phyloP scores from a whole-genome alignment of 2,888 invertebrate species.

The Nephrotoma guestfalica region DNA sequence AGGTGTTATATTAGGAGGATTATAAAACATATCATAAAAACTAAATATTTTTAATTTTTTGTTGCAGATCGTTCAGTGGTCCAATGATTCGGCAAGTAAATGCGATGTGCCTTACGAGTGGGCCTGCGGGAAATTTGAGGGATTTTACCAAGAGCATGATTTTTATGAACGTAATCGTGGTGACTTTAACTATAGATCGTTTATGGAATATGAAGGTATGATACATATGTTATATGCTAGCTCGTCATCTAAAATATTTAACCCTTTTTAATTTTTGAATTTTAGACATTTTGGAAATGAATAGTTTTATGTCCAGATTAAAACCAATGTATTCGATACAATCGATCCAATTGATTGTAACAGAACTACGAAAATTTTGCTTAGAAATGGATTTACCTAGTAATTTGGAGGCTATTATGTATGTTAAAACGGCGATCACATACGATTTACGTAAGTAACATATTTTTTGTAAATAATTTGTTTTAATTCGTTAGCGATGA shows the following conservation, averaged over 20 bases:
- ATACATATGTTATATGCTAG: background rate
- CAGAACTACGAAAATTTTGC: constrained; percentile 26
- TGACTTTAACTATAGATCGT: constrained; percentile 30
- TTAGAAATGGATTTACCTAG: constrained; percentile 23
- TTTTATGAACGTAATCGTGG: constrained; percentile 29
- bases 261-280: background rate
- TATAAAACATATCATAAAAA: too few relatives aligned
- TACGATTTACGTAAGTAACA: background rate
- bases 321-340: constrained; percentile 22
- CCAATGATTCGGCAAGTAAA: constrained; percentile 25
- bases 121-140: constrained; percentile 30
- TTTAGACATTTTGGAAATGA: constrained; percentile 26
- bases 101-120: constrained; percentile 29
- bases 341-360: constrained; percentile 28
- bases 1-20: too few relatives aligned
- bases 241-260: background rate
- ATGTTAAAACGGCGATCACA: background rate
- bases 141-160: constrained; percentile 25
- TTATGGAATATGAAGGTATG: constrained; percentile 29
- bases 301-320: constrained; percentile 28
- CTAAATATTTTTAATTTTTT: background rate
- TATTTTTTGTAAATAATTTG: background rate
- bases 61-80: constrained; percentile 24
- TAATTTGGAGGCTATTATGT: background rate
- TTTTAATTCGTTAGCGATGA: background rate